Base-by-base conservation (phyloP, 2,113 vertebrate genomes). In the Sinocyclocheilus maitianheensis region DNA sequence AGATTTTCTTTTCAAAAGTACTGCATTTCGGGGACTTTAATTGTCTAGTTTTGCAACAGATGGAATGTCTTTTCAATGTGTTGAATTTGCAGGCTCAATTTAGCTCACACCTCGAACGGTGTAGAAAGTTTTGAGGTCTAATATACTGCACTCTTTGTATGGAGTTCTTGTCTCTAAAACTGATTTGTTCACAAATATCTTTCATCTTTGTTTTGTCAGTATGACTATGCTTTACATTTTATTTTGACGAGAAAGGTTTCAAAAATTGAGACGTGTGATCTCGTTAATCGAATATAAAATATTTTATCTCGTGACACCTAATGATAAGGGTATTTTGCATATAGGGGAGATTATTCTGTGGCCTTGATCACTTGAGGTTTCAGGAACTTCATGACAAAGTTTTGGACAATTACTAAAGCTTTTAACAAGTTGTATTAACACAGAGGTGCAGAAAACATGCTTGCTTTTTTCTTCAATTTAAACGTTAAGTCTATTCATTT, bases 401-500 rank as follows among this genome's bases (percentile, higher is more conserved):
- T 87, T 74, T 83, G 81, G 81, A 83, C 51, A 24, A 69, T 82
- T 79, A 84, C 83, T 87, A 79, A 86, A 89, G 88, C 84, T 87
- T 89, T 89, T 89, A 89, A 85, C 67, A 75, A 87, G 85, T 83
- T 83, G 26, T 76, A 78, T 83, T n/a, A 81, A 14, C 20, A 14
- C 20, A 77, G 30, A 14, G 80, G 30, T 84, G 69, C 65, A 83
- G 72, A 16, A 55, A n/a, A 14, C 75, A 58, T 65, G 58, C 46
- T 79, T 84, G 46, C 34, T 77, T 91, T 65, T 91, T 71, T 62
- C 89, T 91, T 90, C 80, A 89, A 91, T 90, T 93, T 91, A 90
- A 93, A 46, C 7, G 83, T 89, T 90, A 88, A 88, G 81, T 89
- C 91, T 91, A 91, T 90, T 91, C 91, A 91, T 87, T 0, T 91